Evolutionary conservation across 2,888 invertebrate species (phyloP), one percentile per base, ranked within the genome.

Genomic region (Hirtodrosophila alboralis): DNA sequence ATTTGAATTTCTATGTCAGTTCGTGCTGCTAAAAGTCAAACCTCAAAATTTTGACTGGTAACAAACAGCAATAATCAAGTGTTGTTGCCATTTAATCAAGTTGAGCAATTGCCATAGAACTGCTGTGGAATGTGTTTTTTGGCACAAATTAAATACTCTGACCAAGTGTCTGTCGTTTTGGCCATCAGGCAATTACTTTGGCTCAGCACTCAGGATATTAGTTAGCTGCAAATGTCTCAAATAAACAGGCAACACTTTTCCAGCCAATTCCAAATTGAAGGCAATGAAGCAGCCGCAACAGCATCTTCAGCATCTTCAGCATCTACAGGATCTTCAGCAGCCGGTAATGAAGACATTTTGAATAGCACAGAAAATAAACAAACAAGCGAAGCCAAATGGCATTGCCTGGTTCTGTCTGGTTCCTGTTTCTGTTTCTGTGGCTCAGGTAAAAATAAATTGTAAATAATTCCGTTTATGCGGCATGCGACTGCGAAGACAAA

Each of bases 401-500:
- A 75, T 58, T 56, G 62, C 59, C 40, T 16, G 30, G 43, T 41
- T 43, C 45, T n/a, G n/a, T n/a, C 28, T 33, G n/a, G 52, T 45
- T 57, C 9, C 49, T 28, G 44, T 10, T 30, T 49, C 44, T 26
- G 52, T 36, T 57, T 43, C 62, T 56, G 48, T 40, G 40, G 59
- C 66, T 59, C 79, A 80, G 84, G 84, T 81, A 80, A 84, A 80
- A 84, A 77, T 77, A 80, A 79, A 84, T 84, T 75, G 80, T 80
- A 80, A 80, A 80, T 84, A 81, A 81, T 80, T 80, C 85, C 83
- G 83, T 84, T 80, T 80, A 80, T 80, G 83, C 85, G 72, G 79
- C 81, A 84, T 67, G 70, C 85, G 69, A 75, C 71, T 75, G 66
- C 54, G 65, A 80, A 78, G 85, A 80, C 80, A 84, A 80, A 81